phyloP scores from a whole-genome alignment of 2,797 vertebrate species.

The Poliocrania exsul region DNA sequence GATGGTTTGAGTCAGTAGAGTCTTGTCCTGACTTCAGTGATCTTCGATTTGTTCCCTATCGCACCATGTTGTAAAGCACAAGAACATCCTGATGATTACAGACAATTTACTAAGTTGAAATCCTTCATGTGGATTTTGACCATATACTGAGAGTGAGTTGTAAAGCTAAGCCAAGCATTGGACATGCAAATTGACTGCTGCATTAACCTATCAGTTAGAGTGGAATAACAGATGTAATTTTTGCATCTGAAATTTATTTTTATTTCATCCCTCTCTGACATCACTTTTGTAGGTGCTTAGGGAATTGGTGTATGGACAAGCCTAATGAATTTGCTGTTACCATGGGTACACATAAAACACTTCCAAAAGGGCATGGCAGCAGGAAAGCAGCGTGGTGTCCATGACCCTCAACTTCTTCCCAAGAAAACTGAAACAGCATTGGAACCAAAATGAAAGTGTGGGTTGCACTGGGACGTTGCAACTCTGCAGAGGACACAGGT shows the following conservation, averaged over 20 bases:
- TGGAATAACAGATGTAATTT: not conserved
- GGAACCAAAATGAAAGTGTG: not conserved
- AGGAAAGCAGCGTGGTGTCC: not conserved
- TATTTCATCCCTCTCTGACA: not conserved
- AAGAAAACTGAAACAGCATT: not conserved
- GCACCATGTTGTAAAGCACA: not conserved
- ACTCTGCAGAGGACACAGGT: not conserved
- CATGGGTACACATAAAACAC: fast-evolving
- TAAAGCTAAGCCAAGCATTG: not conserved
- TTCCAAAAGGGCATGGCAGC: not conserved
- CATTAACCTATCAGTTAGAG: not conserved
- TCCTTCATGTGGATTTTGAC: not conserved
- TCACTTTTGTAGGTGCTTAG: not conserved
- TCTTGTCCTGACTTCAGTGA: not conserved
- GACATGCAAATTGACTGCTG: not conserved
- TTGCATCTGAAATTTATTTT: not conserved
- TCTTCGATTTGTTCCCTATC: not conserved
- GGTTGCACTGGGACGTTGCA: not conserved
- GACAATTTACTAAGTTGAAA: not conserved
- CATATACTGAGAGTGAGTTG: not conserved
- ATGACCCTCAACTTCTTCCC: not conserved
- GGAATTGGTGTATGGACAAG: not conserved
- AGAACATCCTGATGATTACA: not conserved
- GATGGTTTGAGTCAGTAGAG: not conserved
- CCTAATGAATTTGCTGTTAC: not conserved